Evolutionary conservation across 1,140 invertebrate genomes (phyloP), one percentile per base, ranked within the genome.

Genomic region (Chlorops oryzae): DNA sequence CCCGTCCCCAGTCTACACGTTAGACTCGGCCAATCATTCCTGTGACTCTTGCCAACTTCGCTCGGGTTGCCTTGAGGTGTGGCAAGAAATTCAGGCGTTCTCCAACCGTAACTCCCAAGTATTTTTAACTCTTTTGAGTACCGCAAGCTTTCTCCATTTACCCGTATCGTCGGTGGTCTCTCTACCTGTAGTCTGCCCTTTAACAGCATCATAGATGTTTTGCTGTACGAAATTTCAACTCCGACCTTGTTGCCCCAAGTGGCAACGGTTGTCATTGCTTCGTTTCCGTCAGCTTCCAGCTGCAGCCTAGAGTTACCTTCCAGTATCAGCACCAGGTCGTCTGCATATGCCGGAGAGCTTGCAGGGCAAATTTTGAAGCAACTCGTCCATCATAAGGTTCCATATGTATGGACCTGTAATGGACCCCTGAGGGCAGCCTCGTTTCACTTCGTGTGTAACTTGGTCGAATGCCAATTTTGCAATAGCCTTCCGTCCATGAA

Each of bases 381-480:
- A 1, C 0, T 46, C 47, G 52, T 63, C 55, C 51, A 63, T 58
- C 53, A 50, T 47, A 0, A 62, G 34, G 23, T 66, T 64, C 58
- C 61, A 62, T n/a, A 61, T 34, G 9, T 38, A 23, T 22, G 54
- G 59, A 32, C 52, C 56, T 46, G 34, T 24, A 9, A 59, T 32
- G 34, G 52, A 55, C 0, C 56, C 59, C 44, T 59, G 51, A 6
- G 55, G 55, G n/a, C 47, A 57, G 12, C 52, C 51, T 28, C 55
- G 41, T 17, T 43, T 47, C 4, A 50, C 46, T 13, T 51, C 39
- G 9, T 25, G n/a, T n/a, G 22, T 24, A 7, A 47, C 49, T 12
- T 15, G 12, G 17, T 42, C 47, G n/a, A n/a, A n/a, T 38, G 1
- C 40, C 34, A 3, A n/a, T 9, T 28, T 47, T 24, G 17, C 10